Percentiles rank a stretch among this genome's conserved stretches.
Evolutionary conservation across 2,888 invertebrate species (phyloP).

Genomic region (Drosophila mimica): DNA sequence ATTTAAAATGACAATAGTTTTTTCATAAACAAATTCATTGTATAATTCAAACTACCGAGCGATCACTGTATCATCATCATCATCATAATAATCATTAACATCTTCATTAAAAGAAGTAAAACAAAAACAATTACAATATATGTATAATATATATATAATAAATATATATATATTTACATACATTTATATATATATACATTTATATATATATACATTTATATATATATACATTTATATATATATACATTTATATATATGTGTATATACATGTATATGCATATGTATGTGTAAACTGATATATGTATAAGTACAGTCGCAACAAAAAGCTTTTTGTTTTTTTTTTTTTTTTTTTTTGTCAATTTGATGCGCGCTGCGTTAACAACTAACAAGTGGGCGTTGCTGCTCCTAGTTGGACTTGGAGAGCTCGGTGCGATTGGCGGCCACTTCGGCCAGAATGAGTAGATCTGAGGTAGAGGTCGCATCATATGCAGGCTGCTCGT

Average conservation of each 20-base stretch:
- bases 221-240: too few relatives aligned
- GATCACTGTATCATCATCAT: constrained; percentile 8
- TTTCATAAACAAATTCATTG: neutral
- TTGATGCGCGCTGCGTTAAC: constrained; percentile 22
- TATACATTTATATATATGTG: too few relatives aligned
- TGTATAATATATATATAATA: constrained; percentile 9
- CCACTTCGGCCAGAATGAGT: constrained; percentile 85
- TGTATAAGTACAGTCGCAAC: constrained; percentile 38
- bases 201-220: neutral
- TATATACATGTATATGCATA: neutral
- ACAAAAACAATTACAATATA: constrained; percentile 54
- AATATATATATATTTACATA: constrained; percentile 18
- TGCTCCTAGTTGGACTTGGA: constrained; percentile 68
- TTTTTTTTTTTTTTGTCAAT: neutral
- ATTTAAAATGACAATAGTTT: neutral
- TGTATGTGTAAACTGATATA: constrained; percentile 2
- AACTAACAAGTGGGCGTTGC: constrained; percentile 34
- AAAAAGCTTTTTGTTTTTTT: neutral
- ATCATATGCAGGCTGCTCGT: constrained; percentile 52
- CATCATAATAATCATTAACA: constrained; percentile 8
- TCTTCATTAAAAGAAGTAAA: constrained; percentile 42
- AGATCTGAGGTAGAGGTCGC: constrained; percentile 84
- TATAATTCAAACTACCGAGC: neutral
- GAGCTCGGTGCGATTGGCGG: constrained; percentile 84
- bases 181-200: constrained; percentile 9